Evolutionary conservation across 2,888 invertebrate species (phyloP).

Genomic region (Tipula confusa): DNA sequence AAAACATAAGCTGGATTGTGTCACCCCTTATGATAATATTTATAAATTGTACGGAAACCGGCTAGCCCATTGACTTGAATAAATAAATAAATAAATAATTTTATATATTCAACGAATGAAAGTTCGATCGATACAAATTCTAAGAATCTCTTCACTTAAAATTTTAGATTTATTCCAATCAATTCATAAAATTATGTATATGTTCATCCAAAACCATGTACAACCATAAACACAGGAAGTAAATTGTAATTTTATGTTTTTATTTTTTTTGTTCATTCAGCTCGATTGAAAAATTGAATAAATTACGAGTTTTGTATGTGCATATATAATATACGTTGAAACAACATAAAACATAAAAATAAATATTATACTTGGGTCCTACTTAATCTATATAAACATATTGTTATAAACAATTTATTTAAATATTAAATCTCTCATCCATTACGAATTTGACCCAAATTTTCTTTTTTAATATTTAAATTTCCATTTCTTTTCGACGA

Average conservation of each 20-base stretch:
- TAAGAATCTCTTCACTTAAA: neutral
- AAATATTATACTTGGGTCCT: neutral
- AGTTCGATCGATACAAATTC: neutral
- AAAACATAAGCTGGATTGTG: neutral
- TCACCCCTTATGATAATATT: neutral
- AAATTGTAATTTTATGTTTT: neutral
- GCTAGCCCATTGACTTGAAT: conserved; percentile 3
- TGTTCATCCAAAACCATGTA: neutral
- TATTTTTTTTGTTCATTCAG: neutral
- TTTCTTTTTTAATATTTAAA: neutral
- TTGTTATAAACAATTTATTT: neutral
- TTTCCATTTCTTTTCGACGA: neutral
- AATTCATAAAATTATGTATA: neutral
- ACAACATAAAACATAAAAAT: neutral
- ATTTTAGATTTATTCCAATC: neutral
- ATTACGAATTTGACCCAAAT: neutral
- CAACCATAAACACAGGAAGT: neutral
- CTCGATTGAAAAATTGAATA: conserved; percentile 3
- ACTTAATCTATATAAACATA: neutral
- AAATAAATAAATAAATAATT: neutral
- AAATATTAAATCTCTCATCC: conserved; percentile 16
- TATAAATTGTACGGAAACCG: neutral
- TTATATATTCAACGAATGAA: neutral
- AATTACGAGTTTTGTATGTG: neutral
- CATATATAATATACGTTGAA: neutral